Base-by-base conservation (phyloP, 1,140 invertebrate species). In the Chymomyza costata region DNA sequence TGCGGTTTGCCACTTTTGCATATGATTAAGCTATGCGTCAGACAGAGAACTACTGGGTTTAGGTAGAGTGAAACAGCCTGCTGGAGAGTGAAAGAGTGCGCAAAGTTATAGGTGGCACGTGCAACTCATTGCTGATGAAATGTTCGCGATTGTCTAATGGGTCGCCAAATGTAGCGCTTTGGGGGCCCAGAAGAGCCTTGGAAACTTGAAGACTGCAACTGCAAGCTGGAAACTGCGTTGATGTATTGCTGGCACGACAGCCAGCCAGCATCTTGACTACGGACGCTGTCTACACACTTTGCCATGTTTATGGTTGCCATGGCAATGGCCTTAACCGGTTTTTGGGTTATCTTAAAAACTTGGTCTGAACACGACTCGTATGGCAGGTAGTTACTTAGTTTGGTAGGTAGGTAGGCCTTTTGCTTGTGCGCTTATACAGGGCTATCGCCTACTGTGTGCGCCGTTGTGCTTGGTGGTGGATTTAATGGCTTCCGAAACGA, bases 401-500 rank as follows among this genome's bases (percentile, higher is more conserved):
- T 17, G 25, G 46, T 41, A 56, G 62, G 49, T 62, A 73, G 71
- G 67, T 71, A 66, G 43, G n/a, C n/a, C n/a, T n/a, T n/a, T n/a
- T n/a, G n/a, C n/a, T n/a, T n/a, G n/a, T n/a, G n/a, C n/a, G n/a
- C n/a, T n/a, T n/a, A n/a, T n/a, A n/a, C n/a, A n/a, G 35, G 58
- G 18, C 32, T 43, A 25, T 54, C 51, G 54, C 54, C 60, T 58
- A 57, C 59, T 62, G 59, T 62, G 53, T 37, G 18, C 38, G 14
- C 46, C 11, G 15, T 31, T 21, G 14, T 18, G 21, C 11, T 37
- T 59, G 73, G 73, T 80, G 74, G 81, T 83, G 63, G 74, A 65
- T 82, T 84, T 84, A 84, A 84, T 84, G 82, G 82, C 82, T 84
- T 80, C 82, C 71, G 82, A 82, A 84, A 69, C 65, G 65, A 84